Evolutionary conservation across 2,797 vertebrate genomes (phyloP), one percentile per base, ranked within the genome.

Genomic region (Otolemur crassicaudatus): DNA sequence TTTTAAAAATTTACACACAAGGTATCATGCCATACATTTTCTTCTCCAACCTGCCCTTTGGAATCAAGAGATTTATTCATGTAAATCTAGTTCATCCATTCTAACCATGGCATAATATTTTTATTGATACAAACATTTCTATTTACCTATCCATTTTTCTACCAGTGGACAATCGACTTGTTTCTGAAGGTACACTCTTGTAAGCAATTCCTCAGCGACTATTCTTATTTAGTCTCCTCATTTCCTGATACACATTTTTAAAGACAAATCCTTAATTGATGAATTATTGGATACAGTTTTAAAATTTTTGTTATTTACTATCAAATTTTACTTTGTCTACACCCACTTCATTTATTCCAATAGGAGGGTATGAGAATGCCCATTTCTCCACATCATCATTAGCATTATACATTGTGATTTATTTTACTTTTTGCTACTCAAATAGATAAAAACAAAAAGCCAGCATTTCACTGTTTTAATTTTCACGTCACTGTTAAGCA

Each of bases 111-210:
- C 61, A 16, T 22, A 73, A 67, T 69, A 91, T 20, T 31, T 37
- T 16, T 40, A 43, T 40, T 29, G 72, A 60, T 61, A 69, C 75
- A 85, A 94, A 65, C 25, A 40, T 34, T 69, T 9, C 40, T 72
- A 2, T 53, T 85, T 86, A 76, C 58, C 8, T 60, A 70, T 13
- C 37, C 13, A 87, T 80, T 84, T 46, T 23, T 93, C 46, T 79
- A 22, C 63, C 20, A 65, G 53, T 14, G 17, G 7, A 53, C 14
- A 83, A 65, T 49, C 63, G 10, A 23, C 23, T 93, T 92, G 14
- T 70, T 96, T 80, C 63, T 10, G 85, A 79, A 88, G 91, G 89
- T 76, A 27, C 14, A 65, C 27, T 82, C 27, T 76, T 63, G 65
- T 27, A 91, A 46, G 31, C 31, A 83, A 23, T 61, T 67, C 37